A percentile compares a stretch with the other conserved stretches of the same genome.
These are phyloP conservation scores for Aleadryas rufinucha DNA, from an alignment of 2,113 vertebrate species.

Conservation along the genomic window DNA sequence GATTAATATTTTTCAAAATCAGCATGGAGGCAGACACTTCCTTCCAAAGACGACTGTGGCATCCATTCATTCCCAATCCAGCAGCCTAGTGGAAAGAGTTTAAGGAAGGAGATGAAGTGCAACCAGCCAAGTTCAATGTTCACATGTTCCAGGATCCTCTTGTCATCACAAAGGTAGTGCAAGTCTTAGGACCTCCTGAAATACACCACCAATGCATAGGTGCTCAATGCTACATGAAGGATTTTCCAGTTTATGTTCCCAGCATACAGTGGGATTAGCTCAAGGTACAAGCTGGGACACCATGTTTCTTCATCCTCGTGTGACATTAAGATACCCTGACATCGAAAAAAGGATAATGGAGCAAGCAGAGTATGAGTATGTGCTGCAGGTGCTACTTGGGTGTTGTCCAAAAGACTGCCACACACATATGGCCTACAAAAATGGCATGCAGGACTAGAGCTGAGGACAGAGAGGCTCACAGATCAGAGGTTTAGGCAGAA, in stretches of 20 bases:
- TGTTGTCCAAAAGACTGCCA: not conserved
- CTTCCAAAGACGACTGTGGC: not conserved
- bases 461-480: not conserved
- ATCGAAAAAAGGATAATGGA: not conserved
- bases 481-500: not conserved
- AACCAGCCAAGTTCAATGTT: not conserved
- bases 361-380: not conserved
- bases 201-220: not conserved
- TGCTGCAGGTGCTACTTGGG: not conserved
- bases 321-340: no score
- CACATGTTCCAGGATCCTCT: not conserved
- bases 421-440: not conserved
- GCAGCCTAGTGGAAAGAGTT: not conserved
- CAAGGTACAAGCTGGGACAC: not conserved
- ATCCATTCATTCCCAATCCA: not conserved
- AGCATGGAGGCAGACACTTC: fast-evolving
- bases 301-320: not conserved
- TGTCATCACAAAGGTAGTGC: not conserved
- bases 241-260: not conserved
- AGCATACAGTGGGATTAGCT: fast-evolving
- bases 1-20: not conserved
- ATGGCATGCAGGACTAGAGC: not conserved
- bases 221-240: not conserved
- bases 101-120: not conserved
- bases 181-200: not conserved